phyloP scores from a whole-genome alignment of 2,113 vertebrate species.

The Speoplatyrhinus poulsoni region DNA sequence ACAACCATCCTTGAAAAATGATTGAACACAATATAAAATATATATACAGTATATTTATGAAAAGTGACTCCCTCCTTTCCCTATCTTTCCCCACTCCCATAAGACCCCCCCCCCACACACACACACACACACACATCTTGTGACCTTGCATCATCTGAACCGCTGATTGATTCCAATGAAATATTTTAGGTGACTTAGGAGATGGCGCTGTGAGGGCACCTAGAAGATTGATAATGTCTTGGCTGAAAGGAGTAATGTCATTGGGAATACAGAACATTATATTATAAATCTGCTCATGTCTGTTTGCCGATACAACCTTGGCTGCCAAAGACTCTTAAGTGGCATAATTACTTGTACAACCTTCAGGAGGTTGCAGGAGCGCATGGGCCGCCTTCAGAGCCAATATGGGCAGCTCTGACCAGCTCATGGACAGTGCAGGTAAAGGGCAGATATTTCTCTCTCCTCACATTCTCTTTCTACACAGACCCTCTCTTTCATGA shows the following conservation, averaged over 20 bases:
- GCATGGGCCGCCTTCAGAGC: slow-evolving; percentile 56
- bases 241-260: slow-evolving; percentile 46
- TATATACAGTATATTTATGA: too few relatives aligned
- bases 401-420: slow-evolving; percentile 45
- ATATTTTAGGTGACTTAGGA: slow-evolving; percentile 39
- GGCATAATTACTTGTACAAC: slow-evolving; percentile 68
- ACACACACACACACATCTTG: too few relatives aligned
- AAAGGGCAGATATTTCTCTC: slow-evolving; percentile 15
- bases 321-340: slow-evolving; percentile 63
- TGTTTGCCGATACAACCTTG: slow-evolving; percentile 71
- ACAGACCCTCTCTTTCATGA: slow-evolving; percentile 31
- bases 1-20: too few relatives aligned
- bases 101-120: not conserved
- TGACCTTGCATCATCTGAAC: too few relatives aligned
- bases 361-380: slow-evolving; percentile 58
- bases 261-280: slow-evolving; percentile 55
- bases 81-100: not conserved
- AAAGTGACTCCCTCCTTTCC: too few relatives aligned
- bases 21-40: too few relatives aligned
- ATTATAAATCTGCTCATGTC: slow-evolving; percentile 67
- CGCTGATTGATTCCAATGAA: not conserved
- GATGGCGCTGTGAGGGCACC: slow-evolving; percentile 28
- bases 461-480: slow-evolving; percentile 8
- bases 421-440: slow-evolving; percentile 37
- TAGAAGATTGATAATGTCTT: slow-evolving; percentile 57